Evolutionary conservation across 2,888 invertebrate genomes (phyloP), one percentile per base, ranked within the genome.

Genomic region (Ectemnius cavifrons): DNA sequence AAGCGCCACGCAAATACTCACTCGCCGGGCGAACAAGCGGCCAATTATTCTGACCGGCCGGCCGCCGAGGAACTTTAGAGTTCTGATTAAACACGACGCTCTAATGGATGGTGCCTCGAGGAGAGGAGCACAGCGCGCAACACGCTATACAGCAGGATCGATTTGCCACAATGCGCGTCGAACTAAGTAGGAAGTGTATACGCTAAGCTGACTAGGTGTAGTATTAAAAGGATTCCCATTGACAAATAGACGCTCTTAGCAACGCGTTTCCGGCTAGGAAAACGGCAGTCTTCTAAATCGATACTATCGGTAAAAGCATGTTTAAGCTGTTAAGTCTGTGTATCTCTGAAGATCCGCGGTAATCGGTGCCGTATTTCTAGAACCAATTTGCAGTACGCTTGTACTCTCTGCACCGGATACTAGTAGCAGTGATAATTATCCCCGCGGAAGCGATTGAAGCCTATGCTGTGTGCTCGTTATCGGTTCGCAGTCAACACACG

Each of bases 31-130:
- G 75, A 77, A 79, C 79, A 37, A 37, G 37, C 37, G 79, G 78
- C 83, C 83, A 83, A 83, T 83, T 83, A 83, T 75, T 75, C 83
- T 77, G 78, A 73, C 80, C 76, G 81, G 71, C 65, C 71, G 49
- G 59, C 62, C 82, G 70, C 80, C 80, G 83, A 79, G 83, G 81
- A 88, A 89, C 89, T 90, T 89, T 89, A 82, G 88, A 91, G 90
- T 90, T 90, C 88, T 89, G 89, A 90, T 91, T 90, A 91, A 91
- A 91, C 88, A 89, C 82, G 86, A 74, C 80, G 78, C 84, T 84
- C 85, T 90, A 89, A 90, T 90, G 90, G 90, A 89, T 89, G 88
- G 87, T 86, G 84, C 87, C 87, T 80, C 81, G 80, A 67, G 67
- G 58, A 60, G 77, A 60, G 77, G 75, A 80, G 79, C 79, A 78